Percentiles rank a stretch among this genome's conserved stretches.
phyloP scores from a whole-genome alignment of 2,888 invertebrate genomes.

The Koerneria pararmatus region DNA sequence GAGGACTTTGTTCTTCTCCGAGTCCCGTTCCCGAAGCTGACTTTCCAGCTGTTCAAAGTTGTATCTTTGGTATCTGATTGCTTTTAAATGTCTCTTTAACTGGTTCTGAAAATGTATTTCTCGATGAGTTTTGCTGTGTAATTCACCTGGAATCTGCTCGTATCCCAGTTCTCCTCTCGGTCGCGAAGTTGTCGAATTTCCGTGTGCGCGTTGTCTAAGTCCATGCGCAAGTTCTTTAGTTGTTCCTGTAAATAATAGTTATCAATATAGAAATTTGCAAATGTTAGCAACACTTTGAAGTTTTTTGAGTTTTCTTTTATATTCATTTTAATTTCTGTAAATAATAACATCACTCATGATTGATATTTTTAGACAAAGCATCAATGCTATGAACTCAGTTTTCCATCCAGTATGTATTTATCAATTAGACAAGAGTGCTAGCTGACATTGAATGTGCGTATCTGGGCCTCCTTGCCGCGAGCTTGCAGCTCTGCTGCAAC shows the following conservation, averaged over 20 bases:
- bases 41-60: constrained; percentile 47
- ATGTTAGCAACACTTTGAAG: neutral
- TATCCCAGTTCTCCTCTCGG: constrained; percentile 53
- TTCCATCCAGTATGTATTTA: neutral
- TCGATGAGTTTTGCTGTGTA: neutral
- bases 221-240: constrained; percentile 53
- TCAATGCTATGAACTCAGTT: neutral
- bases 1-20: constrained; percentile 46
- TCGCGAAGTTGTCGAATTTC: constrained; percentile 52
- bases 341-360: neutral
- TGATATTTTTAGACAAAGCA: constrained; percentile 1
- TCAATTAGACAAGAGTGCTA: neutral
- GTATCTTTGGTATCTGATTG: too few species aligned
- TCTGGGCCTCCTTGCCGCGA: constrained; percentile 57
- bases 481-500: constrained; percentile 58
- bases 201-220: constrained; percentile 53
- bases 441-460: constrained; percentile 53
- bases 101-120: neutral
- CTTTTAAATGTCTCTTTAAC: too few species aligned
- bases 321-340: neutral
- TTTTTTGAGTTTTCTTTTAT: neutral
- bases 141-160: constrained; percentile 35
- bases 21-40: constrained; percentile 51
- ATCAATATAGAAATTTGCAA: neutral
- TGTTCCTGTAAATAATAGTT: constrained; percentile 47